Evolutionary conservation across 2,113 vertebrate species (phyloP), one percentile per base, ranked within the genome.

Genomic region (Phycodurus eques): DNA sequence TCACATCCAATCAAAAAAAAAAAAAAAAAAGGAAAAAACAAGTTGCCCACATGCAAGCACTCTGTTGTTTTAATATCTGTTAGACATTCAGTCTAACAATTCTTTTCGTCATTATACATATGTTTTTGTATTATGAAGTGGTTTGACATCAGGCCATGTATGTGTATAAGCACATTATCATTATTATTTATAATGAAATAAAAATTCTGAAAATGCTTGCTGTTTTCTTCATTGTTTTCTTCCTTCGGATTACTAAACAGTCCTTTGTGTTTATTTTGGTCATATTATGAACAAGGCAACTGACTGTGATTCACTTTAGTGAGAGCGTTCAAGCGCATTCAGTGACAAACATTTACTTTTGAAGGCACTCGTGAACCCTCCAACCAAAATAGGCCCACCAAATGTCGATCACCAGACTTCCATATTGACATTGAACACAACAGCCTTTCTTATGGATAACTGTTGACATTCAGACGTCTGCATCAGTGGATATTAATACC

Each of bases 151-250:
- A 94, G 35, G 91, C 95, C 93, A 94, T 94, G 94, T 94, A 94
- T 94, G 94, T 94, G 92, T 96, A 95, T 94, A 91, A 95, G 94
- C 92, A 89, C 94, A 92, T 95, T 96, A 96, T 95, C 94, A 94
- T 94, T 95, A 92, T 95, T 97, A 98, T 98, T 98, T 98, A 98
- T 98, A 94, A 95, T 94, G 91, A 96, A 96, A 95, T 94, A 83
- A 87, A 85, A 86, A 73, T 47, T 44, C 78, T 70, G 67, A 86
- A 87, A 88, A 84, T 79, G 77, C 56, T 17, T 19, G 60, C 27
- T 65, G 64, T 74, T 73, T 71, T 64, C 0, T 68, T 70, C 70
- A 0, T 35, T 71, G 43, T 68, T 20, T 66, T 67, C 5, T 39
- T 63, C 33, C 19, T 12, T 43, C 33, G 43, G 43, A 51, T 69